Base-by-base conservation (phyloP, 2,888 invertebrate species). In the Trissoscelio sp. region DNA sequence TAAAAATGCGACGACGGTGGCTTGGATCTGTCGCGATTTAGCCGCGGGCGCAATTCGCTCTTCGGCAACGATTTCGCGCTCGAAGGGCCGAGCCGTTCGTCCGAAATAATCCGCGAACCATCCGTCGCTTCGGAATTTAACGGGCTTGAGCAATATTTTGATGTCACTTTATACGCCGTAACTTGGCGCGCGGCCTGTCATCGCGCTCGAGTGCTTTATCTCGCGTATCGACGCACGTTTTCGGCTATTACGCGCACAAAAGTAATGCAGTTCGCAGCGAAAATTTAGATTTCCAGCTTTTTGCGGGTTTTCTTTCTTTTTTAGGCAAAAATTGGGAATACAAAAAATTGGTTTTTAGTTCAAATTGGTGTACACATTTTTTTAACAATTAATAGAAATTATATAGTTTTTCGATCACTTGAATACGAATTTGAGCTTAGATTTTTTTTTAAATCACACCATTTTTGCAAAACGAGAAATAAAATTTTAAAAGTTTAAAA, bases 31-130 rank as follows among this genome's bases (percentile, higher is more conserved):
- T 82, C 80, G 77, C 69, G 69, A 72, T 69, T 69, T 53, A 58
- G 66, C 62, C 62, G 73, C 77, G 62, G 62, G 70, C 39, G 77
- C 77, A 81, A 83, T 80, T 83, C 72, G 70, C 62, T 77, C 74
- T 81, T 81, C 77, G 79, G 78, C 79, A 79, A 75, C 79, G 83
- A 82, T 82, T 84, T 83, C 62, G 46, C 77, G 70, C 81, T 78
- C 62, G 72, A 73, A 51, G 62, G 58, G 67, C 39, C 60, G 28
- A 37, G 60, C 62, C 64, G 62, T 75, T 80, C 84, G 82, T 42
- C 70, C 79, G 81, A 81, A 85, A 84, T 85, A 83, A 85, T 85
- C 78, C 74, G 60, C 62, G 66, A 81, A 48, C 74, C 78, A 72
- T 81, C 75, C 81, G 77, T 77, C 79, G 75, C 70, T 62, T 72